A percentile compares a stretch with the other conserved stretches of the same genome.
Conservation (phyloP, 2,888 invertebrate species). For the Athalia cordata region DNA sequence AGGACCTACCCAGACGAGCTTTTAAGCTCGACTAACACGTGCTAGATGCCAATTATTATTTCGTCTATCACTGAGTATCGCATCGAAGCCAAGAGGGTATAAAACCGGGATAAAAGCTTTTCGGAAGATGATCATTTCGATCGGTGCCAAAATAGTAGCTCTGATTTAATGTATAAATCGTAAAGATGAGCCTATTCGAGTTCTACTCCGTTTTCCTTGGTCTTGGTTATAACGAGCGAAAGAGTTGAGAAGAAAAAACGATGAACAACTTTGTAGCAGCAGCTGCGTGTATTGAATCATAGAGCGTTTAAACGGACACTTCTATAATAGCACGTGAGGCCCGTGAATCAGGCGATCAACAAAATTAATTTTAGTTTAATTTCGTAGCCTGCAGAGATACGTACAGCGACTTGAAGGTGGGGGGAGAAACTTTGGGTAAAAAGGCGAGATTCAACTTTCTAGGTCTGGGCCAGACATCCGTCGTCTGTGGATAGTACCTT, state of each 20-base stretch:
- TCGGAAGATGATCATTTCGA: neutral
- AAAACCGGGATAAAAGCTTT: neutral
- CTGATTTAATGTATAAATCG: too few relatives aligned
- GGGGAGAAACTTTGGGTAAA: neutral
- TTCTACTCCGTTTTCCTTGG: too few relatives aligned
- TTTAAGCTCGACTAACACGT: neutral
- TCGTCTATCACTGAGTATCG: neutral
- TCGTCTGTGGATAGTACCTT: conserved; percentile 22
- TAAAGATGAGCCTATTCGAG: too few relatives aligned
- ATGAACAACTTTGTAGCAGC: neutral
- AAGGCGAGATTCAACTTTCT: conserved; percentile 19
- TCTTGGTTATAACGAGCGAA: too few relatives aligned
- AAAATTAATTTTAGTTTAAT: conserved; percentile 34
- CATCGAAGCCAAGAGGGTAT: neutral
- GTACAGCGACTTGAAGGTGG: too few relatives aligned
- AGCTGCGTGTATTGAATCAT: neutral
- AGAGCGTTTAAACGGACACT: neutral
- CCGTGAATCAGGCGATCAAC: conserved; percentile 22
- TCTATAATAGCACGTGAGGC: conserved; percentile 19
- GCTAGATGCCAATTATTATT: neutral
- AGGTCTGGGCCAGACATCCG: conserved; percentile 35
- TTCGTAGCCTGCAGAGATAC: neutral
- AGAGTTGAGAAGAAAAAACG: neutral
- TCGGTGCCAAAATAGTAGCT: too few relatives aligned
- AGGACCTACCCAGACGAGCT: neutral